phyloP scores from a whole-genome alignment of 2,797 vertebrate genomes.

The Eutrigla gurnardus region DNA sequence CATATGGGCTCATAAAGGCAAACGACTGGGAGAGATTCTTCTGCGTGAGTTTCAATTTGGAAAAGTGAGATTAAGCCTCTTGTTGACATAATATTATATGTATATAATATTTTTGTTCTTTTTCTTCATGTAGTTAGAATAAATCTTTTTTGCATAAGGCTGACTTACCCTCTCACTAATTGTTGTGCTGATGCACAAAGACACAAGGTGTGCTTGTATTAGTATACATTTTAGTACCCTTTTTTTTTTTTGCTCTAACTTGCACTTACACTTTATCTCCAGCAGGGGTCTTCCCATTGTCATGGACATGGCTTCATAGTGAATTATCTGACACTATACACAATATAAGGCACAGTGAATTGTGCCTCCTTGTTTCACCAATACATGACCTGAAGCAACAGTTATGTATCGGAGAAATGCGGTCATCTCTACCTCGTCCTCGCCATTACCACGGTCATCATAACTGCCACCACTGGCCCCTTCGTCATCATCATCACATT shows the following conservation, averaged over 20 bases:
- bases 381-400: slow-evolving; percentile 38
- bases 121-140: background rate
- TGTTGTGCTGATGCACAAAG: background rate
- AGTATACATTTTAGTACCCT: background rate
- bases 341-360: slow-evolving; percentile 16
- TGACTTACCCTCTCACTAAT: background rate
- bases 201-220: background rate
- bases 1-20: slow-evolving; percentile 78
- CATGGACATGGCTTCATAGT: slow-evolving; percentile 53
- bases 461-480: slow-evolving; percentile 27
- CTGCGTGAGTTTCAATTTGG: slow-evolving; percentile 35
- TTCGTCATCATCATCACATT: slow-evolving; percentile 35
- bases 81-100: background rate
- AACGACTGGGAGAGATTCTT: slow-evolving; percentile 58
- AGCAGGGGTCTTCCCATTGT: slow-evolving; percentile 84
- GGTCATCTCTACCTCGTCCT: background rate
- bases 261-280: slow-evolving; percentile 73
- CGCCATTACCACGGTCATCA: background rate
- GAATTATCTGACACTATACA: slow-evolving; percentile 36
- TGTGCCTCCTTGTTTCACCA: slow-evolving; percentile 26
- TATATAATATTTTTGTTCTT: background rate
- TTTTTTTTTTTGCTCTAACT: slow-evolving; percentile 21
- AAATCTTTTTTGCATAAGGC: background rate
- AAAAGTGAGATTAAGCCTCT: slow-evolving; percentile 32
- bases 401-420: background rate